Conservation (phyloP, 2,113 vertebrate genomes). For the Oenanthe melanoleuca region DNA sequence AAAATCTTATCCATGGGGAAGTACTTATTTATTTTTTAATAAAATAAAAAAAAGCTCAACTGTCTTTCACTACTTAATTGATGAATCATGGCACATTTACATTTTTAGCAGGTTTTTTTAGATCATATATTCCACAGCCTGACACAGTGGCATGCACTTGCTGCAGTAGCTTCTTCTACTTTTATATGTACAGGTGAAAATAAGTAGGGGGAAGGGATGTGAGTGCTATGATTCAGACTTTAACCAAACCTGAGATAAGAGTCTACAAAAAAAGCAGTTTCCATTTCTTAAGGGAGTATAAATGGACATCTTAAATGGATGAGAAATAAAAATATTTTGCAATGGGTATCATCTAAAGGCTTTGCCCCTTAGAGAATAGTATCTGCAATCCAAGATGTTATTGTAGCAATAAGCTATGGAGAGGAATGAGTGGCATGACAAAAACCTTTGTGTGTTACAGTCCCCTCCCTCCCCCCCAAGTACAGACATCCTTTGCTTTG, state of each 20-base stretch:
- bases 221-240: neutral
- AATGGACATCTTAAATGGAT: neutral
- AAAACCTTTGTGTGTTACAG: neutral
- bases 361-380: neutral
- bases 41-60: neutral
- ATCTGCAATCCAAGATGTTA: neutral
- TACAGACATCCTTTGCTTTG: neutral
- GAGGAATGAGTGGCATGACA: neutral
- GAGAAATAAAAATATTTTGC: neutral
- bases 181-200: neutral
- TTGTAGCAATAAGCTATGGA: neutral
- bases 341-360: neutral
- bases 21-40: neutral
- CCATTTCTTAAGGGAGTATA: neutral
- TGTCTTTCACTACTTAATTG: neutral
- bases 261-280: neutral
- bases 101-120: neutral
- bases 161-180: neutral
- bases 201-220: neutral
- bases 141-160: neutral
- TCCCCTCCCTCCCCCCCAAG: neutral
- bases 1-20: neutral
- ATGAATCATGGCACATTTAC: neutral
- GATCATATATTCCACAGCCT: neutral
- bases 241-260: neutral